Evolutionary conservation across 1,140 invertebrate genomes (phyloP).

Genomic region (Cotesia vestalis): DNA sequence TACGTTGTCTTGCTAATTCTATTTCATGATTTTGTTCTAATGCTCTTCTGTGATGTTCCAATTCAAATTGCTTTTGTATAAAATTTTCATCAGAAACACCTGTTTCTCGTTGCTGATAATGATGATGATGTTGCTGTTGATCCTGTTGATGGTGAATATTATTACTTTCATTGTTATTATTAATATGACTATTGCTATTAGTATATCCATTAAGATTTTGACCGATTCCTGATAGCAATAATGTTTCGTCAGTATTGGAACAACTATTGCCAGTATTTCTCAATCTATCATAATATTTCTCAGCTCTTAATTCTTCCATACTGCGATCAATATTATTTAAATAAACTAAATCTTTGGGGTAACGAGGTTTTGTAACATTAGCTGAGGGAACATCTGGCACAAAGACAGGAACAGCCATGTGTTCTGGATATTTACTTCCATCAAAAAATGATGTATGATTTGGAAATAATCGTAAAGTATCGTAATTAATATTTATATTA

Average conservation of each 20-base stretch:
- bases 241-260: background rate
- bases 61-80: constrained; percentile 42
- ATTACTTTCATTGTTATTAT: no score
- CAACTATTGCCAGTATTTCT: constrained; percentile 33
- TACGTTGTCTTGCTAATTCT: constrained; percentile 45
- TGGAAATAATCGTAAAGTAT: constrained; percentile 54
- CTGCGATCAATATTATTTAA: constrained; percentile 71
- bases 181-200: no score
- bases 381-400: constrained; percentile 70
- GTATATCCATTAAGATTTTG: constrained; percentile 14
- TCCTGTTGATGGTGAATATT: background rate
- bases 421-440: constrained; percentile 66
- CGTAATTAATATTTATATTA: background rate
- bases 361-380: constrained; percentile 66
- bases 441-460: constrained; percentile 59
- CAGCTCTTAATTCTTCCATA: constrained; percentile 73
- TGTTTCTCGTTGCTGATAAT: background rate
- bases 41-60: constrained; percentile 38
- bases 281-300: constrained; percentile 46
- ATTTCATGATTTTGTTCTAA: constrained; percentile 43
- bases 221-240: background rate
- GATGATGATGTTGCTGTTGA: background rate
- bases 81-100: background rate
- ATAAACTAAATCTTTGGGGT: constrained; percentile 69
- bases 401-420: constrained; percentile 68